Evolutionary conservation across 2,797 vertebrate species (phyloP).

Genomic region (Xerus rutilus): DNA sequence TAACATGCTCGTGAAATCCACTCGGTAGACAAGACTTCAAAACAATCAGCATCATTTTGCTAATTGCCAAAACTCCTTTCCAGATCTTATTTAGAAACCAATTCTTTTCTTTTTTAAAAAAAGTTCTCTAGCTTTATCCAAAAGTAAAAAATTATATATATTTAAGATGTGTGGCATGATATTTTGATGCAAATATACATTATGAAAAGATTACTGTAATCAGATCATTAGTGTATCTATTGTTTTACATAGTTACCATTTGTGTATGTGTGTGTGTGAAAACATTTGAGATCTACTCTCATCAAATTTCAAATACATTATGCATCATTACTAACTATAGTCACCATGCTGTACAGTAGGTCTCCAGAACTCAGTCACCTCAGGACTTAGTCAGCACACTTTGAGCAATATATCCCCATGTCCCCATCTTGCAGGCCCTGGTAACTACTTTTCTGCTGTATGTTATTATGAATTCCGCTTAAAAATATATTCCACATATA

Average conservation of each 20-base stretch:
- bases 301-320: not conserved
- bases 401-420: not conserved
- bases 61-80: constrained; percentile 23
- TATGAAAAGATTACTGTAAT: not conserved
- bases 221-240: not conserved
- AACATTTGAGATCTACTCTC: not conserved
- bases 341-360: too few relatives aligned
- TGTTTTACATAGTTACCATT: not conserved
- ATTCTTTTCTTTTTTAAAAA: not conserved
- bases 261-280: not conserved
- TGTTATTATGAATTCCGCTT: not conserved
- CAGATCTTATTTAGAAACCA: not conserved
- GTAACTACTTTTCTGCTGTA: not conserved
- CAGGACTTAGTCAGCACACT: not conserved
- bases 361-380: not conserved
- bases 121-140: not conserved
- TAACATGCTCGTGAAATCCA: constrained; percentile 50
- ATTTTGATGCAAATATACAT: not conserved
- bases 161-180: not conserved
- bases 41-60: constrained; percentile 45
- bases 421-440: not conserved
- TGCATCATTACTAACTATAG: not conserved
- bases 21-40: constrained; percentile 37
- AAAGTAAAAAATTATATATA: not conserved
- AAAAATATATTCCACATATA: not conserved